Percentiles rank a stretch among this genome's conserved stretches.
Conservation (phyloP, 2,888 invertebrate species). For the Dione vanillae region DNA sequence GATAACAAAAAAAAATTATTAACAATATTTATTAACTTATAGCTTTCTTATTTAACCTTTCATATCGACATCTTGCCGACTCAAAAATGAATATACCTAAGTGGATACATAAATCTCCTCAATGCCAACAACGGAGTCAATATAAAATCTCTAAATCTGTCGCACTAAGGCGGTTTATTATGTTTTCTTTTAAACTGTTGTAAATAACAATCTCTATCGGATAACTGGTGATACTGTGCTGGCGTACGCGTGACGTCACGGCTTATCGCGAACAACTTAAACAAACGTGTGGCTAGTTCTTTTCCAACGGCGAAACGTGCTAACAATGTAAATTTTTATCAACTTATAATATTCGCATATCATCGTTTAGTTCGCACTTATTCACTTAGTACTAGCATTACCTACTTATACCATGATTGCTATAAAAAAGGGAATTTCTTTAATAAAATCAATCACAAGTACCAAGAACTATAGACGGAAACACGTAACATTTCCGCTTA, state of each 20-base stretch:
- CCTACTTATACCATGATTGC: neutral
- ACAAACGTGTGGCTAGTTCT: constrained; percentile 30
- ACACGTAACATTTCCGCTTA: neutral
- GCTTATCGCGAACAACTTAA: constrained; percentile 35
- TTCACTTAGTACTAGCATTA: neutral
- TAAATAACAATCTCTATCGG: constrained; percentile 9
- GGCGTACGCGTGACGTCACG: constrained; percentile 33
- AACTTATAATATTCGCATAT: constrained; percentile 21
- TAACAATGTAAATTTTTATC: constrained; percentile 17
- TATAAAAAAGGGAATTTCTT: neutral
- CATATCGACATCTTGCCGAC: neutral
- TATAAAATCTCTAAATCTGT: neutral
- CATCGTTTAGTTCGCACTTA: neutral
- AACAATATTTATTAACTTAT: no score
- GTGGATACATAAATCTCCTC: neutral
- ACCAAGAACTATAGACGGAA: neutral
- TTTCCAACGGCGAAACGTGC: constrained; percentile 32
- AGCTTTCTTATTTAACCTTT: neutral
- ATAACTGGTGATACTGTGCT: constrained; percentile 1
- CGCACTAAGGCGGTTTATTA: neutral
- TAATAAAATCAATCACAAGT: neutral
- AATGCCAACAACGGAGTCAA: neutral
- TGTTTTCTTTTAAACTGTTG: constrained; percentile 1
- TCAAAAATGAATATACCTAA: neutral
- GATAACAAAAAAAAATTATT: no score